Evolutionary conservation across 2,888 invertebrate genomes (phyloP).

Genomic region (Ophioninae sp.): DNA sequence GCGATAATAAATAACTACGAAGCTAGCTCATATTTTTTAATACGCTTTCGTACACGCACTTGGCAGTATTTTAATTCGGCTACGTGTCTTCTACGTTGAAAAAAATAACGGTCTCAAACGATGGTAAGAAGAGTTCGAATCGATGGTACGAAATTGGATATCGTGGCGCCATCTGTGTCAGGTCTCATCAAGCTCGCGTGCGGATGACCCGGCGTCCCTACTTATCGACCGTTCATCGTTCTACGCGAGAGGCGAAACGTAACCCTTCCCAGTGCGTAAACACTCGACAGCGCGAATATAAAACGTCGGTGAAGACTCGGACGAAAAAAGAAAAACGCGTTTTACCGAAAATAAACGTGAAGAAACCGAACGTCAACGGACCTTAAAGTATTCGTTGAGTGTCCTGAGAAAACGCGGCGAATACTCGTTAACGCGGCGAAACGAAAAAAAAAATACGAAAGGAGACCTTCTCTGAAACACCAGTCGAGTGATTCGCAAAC

Average conservation of each 20-base stretch:
- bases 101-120: neutral
- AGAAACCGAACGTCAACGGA: neutral
- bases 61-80: neutral
- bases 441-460: neutral
- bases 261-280: slow-evolving; percentile 69
- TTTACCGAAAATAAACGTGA: slow-evolving; percentile 2
- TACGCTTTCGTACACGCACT: no score
- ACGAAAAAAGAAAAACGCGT: neutral
- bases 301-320: slow-evolving; percentile 12
- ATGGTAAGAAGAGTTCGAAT: neutral
- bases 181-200: slow-evolving; percentile 25
- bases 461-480: neutral
- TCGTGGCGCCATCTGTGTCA: slow-evolving; percentile 65
- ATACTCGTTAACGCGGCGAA: slow-evolving; percentile 3
- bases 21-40: no score
- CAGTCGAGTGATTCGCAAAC: neutral
- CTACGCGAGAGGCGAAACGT: slow-evolving; percentile 68
- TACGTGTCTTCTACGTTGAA: no score
- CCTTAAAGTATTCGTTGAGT: neutral
- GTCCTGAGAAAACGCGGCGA: neutral
- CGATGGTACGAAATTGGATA: neutral
- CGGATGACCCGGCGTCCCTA: slow-evolving; percentile 31
- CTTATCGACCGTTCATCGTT: slow-evolving; percentile 64
- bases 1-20: no score
- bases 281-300: slow-evolving; percentile 53